Evolutionary conservation across 1,140 invertebrate species (phyloP).

Genomic region (Hermetia illucens): DNA sequence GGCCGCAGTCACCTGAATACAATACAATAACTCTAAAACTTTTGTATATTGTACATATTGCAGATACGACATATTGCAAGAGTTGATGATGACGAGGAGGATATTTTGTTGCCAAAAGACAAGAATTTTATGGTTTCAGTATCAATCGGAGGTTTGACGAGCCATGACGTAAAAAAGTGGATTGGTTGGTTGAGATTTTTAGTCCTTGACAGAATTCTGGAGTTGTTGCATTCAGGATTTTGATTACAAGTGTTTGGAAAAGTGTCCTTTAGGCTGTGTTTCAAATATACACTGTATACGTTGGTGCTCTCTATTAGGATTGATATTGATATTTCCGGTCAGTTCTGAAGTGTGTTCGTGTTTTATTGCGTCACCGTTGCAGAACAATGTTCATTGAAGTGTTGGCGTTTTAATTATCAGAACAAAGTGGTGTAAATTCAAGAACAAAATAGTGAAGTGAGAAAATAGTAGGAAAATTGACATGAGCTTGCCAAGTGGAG

Average conservation of each 20-base stretch:
- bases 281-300: neutral
- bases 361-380: neutral
- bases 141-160: constrained; percentile 25
- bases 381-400: neutral
- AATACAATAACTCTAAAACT: too few relatives aligned
- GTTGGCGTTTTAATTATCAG: constrained; percentile 2
- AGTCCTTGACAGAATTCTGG: neutral
- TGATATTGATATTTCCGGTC: neutral
- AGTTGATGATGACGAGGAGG: constrained; percentile 2
- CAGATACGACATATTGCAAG: too few relatives aligned
- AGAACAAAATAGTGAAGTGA: too few relatives aligned
- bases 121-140: constrained; percentile 25
- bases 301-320: constrained; percentile 5
- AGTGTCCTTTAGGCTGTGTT: neutral
- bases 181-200: neutral
- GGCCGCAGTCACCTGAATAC: too few relatives aligned
- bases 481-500: constrained; percentile 65
- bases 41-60: too few relatives aligned
- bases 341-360: constrained; percentile 6
- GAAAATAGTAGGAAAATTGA: constrained; percentile 18
- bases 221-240: constrained; percentile 7
- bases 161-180: constrained; percentile 22
- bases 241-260: constrained; percentile 1
- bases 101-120: constrained; percentile 11
- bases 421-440: too few relatives aligned